Percentiles rank a stretch among this genome's conserved stretches.
Conservation (phyloP, 2,113 vertebrate genomes). For the Puffinus mauretanicus region DNA sequence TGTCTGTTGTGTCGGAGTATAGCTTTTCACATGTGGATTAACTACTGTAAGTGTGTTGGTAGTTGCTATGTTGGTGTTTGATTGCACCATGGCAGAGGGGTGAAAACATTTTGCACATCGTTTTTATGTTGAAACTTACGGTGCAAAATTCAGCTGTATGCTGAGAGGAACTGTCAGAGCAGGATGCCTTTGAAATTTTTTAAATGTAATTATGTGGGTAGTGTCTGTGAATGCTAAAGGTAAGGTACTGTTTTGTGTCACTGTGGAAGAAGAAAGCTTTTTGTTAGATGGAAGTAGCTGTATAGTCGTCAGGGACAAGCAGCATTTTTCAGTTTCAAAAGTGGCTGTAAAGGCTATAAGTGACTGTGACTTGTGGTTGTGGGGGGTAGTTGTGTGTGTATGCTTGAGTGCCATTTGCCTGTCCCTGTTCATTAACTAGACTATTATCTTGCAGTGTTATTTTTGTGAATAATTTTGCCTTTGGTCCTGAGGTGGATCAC, state of each 20-base stretch:
- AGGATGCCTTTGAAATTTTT: accelerated
- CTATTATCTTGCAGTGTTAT: constrained; percentile 89
- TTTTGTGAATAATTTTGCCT: constrained; percentile 99
- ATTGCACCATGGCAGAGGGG: neutral
- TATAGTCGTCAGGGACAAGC: accelerated
- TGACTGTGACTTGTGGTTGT: neutral
- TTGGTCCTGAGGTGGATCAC: constrained; percentile 99
- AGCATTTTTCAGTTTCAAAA: accelerated
- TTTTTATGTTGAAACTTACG: neutral
- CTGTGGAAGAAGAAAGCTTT: neutral
- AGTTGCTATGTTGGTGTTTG: neutral
- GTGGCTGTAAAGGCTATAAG: neutral
- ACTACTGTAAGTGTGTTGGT: neutral
- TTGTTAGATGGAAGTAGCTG: neutral
- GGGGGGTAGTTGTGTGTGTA: neutral
- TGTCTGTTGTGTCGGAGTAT: neutral
- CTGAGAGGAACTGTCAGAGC: neutral
- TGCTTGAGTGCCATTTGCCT: neutral
- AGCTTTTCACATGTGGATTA: accelerated
- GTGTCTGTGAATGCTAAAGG: neutral
- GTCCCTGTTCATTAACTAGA: constrained; percentile 30
- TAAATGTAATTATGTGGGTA: neutral
- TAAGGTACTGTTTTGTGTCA: neutral
- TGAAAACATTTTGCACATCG: neutral
- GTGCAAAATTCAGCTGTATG: neutral